phyloP scores from a whole-genome alignment of 2,888 invertebrate species.

The Morpho deidamia region DNA sequence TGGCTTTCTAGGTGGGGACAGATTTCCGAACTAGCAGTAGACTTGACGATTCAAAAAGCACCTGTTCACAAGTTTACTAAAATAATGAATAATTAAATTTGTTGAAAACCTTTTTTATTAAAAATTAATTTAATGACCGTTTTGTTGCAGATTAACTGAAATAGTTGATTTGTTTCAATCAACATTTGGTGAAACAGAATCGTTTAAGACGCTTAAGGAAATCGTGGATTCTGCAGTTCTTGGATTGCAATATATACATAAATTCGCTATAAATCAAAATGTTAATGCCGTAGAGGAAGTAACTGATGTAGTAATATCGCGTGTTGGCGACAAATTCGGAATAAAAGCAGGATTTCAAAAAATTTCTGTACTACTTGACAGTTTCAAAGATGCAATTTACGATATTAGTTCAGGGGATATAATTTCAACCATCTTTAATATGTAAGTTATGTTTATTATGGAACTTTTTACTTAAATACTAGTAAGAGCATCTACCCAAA shows the following conservation, averaged over 20 bases:
- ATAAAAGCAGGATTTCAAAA: slow-evolving; percentile 19
- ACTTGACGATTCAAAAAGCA: too few relatives aligned
- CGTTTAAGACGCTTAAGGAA: slow-evolving; percentile 47
- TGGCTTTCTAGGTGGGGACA: too few relatives aligned
- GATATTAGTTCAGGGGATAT: slow-evolving; percentile 31
- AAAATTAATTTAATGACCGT: too few relatives aligned
- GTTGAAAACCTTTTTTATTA: too few relatives aligned
- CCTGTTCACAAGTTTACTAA: too few relatives aligned
- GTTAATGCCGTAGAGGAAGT: slow-evolving; percentile 22
- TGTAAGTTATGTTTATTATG: slow-evolving; percentile 48
- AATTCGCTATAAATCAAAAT: slow-evolving; percentile 37
- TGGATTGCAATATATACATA: slow-evolving; percentile 48
- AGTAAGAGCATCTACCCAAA: too few relatives aligned
- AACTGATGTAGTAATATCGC: slow-evolving; percentile 19
- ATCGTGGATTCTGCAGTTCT: slow-evolving; percentile 41
- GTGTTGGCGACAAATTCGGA: slow-evolving; percentile 26
- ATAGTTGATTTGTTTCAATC: slow-evolving; percentile 56
- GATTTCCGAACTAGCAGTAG: too few relatives aligned
- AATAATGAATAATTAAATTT: too few relatives aligned
- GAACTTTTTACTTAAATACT: not conserved
- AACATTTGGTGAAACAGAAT: slow-evolving; percentile 56
- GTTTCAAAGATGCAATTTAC: slow-evolving; percentile 37
- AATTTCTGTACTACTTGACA: slow-evolving; percentile 37
- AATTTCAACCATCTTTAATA: slow-evolving; percentile 45
- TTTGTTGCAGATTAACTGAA: slow-evolving; percentile 50